Evolutionary conservation across 2,888 invertebrate genomes (phyloP).

Genomic region (Galerucella nymphaeae): DNA sequence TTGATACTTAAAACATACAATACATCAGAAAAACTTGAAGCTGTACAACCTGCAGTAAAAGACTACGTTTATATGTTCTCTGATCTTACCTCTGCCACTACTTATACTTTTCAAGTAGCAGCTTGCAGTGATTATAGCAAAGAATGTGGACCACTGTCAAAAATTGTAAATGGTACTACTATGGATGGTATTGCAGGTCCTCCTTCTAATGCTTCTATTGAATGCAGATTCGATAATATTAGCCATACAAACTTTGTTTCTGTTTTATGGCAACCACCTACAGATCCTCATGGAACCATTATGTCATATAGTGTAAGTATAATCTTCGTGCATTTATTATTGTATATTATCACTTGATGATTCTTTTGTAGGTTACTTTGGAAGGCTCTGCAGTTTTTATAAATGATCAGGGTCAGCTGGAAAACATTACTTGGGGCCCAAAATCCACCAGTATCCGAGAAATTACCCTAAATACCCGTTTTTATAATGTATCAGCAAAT

Average conservation of each 20-base stretch:
- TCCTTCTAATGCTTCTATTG: conserved; percentile 75
- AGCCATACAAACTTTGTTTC: conserved; percentile 72
- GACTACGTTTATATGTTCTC: conserved; percentile 83
- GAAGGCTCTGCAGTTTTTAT: conserved; percentile 70
- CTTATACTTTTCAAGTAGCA: conserved; percentile 82
- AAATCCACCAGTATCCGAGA: conserved; percentile 71
- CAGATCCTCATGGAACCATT: conserved; percentile 81
- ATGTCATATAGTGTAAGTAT: conserved; percentile 76
- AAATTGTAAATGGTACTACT: conserved; percentile 82
- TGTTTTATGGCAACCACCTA: conserved; percentile 80
- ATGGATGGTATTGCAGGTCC: conserved; percentile 84
- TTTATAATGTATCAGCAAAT: conserved; percentile 81
- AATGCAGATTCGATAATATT: conserved; percentile 74
- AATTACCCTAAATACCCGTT: conserved; percentile 67
- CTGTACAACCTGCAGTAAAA: conserved; percentile 73
- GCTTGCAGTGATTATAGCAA: conserved; percentile 85
- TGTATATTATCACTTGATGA: background rate
- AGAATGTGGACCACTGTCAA: conserved; percentile 83
- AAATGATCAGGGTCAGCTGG: conserved; percentile 66
- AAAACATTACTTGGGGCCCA: conserved; percentile 70
- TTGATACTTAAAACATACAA: conserved; percentile 73
- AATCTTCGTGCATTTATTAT: background rate
- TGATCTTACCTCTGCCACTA: conserved; percentile 81
- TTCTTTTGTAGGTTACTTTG: conserved; percentile 51
- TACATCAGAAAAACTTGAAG: conserved; percentile 67